phyloP scores from a whole-genome alignment of 2,888 invertebrate species.

The Yponomeuta cagnagella region DNA sequence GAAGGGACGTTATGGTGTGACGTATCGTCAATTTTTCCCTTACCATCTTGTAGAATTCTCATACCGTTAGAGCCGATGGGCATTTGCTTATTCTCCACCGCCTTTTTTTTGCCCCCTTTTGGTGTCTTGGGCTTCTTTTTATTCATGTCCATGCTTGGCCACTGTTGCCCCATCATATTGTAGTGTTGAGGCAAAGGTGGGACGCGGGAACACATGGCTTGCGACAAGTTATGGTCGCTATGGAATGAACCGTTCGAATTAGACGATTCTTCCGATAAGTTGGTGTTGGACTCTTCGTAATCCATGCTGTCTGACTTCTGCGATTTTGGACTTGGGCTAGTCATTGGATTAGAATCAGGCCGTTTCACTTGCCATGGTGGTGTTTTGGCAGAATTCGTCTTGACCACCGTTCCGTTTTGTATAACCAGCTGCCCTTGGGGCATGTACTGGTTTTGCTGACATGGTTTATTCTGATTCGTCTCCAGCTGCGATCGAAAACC shows the following conservation, averaged over 20 bases:
- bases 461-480: conserved; percentile 43
- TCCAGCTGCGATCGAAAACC: conserved; percentile 57
- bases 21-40: conserved; percentile 61
- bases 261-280: conserved; percentile 53
- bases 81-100: conserved; percentile 47
- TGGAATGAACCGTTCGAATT: conserved; percentile 47
- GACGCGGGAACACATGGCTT: conserved; percentile 79
- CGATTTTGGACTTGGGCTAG: conserved; percentile 52
- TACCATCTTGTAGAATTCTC: conserved; percentile 49
- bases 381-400: conserved; percentile 70
- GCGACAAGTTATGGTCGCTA: conserved; percentile 51
- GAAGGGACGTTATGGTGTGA: conserved; percentile 80
- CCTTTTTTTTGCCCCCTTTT: conserved; percentile 72
- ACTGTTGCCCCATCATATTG: conserved; percentile 63
- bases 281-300: conserved; percentile 53
- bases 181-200: conserved; percentile 83
- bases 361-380: conserved; percentile 77
- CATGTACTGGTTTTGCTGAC: conserved; percentile 45
- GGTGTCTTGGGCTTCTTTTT: conserved; percentile 72
- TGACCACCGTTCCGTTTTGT: conserved; percentile 67
- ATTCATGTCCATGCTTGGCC: conserved; percentile 51
- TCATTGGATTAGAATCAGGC: conserved; percentile 45
- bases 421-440: conserved; percentile 63
- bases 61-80: conserved; percentile 51
- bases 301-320: conserved; percentile 53